Evolutionary conservation across 2,888 invertebrate species (phyloP).

Genomic region (Nomada ferruginata): DNA sequence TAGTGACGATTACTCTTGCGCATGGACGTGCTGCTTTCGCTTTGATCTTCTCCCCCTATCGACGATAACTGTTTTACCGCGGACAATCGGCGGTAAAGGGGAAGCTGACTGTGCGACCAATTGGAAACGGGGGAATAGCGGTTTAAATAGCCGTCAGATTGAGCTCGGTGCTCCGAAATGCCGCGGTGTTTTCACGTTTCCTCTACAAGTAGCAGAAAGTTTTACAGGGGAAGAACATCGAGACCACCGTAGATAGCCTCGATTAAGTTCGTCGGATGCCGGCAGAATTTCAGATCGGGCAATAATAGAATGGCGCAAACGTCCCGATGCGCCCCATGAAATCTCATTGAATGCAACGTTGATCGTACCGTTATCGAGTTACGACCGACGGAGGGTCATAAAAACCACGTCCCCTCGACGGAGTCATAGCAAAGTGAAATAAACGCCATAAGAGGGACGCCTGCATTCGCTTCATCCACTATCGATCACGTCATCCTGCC

Average conservation of each 20-base stretch:
- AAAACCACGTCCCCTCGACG: conserved; percentile 56
- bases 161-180: not conserved
- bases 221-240: not conserved
- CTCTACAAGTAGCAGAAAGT: not conserved
- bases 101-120: conserved; percentile 16
- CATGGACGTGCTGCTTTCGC: conserved; percentile 14
- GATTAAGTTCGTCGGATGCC: not conserved
- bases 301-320: not conserved
- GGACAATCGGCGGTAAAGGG: conserved; percentile 32
- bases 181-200: not conserved
- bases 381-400: conserved; percentile 40
- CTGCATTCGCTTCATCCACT: not conserved
- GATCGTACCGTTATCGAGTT: conserved; percentile 55
- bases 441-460: conserved; percentile 39
- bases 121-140: conserved; percentile 32
- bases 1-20: conserved; percentile 57
- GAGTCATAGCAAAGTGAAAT: conserved; percentile 51
- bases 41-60: conserved; percentile 20
- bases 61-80: conserved; percentile 46
- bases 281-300: no score
- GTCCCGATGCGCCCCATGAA: conserved; percentile 42
- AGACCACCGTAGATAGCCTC: not conserved
- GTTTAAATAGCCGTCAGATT: conserved; percentile 14
- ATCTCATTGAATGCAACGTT: conserved; percentile 42
- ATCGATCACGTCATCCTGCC: not conserved